Percentiles rank a stretch among this genome's conserved stretches.
phyloP scores from a whole-genome alignment of 1,140 invertebrate species.

The Drosophila kepulauana region DNA sequence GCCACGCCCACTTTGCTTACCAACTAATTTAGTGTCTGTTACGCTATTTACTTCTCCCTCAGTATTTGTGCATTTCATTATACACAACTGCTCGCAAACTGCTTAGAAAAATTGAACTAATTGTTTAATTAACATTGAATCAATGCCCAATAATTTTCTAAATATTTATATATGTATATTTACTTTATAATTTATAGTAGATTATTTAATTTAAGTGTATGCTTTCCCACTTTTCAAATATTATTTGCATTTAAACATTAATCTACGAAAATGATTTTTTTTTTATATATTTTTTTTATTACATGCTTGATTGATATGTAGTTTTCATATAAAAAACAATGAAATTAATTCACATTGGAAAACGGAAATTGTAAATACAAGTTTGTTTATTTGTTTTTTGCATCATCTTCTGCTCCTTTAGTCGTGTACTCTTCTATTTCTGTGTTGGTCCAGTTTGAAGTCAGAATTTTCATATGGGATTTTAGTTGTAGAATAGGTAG shows the following conservation, averaged over 20 bases:
- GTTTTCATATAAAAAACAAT: conserved; percentile 56
- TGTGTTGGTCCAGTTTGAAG: conserved; percentile 69
- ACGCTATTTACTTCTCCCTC: conserved; percentile 61
- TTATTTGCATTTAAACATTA: conserved; percentile 59
- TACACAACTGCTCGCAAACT: conserved; percentile 52
- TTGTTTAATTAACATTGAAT: conserved; percentile 44
- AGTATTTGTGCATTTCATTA: conserved; percentile 38
- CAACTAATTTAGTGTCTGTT: conserved; percentile 77
- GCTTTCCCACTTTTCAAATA: conserved; percentile 71
- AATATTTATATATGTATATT: conserved; percentile 35
- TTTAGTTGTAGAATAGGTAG: conserved; percentile 10
- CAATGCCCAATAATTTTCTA: conserved; percentile 34
- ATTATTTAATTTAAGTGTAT: conserved; percentile 70
- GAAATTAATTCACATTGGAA: conserved; percentile 30
- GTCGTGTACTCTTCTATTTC: conserved; percentile 32
- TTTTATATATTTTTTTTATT: conserved; percentile 46
- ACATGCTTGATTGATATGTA: conserved; percentile 79
- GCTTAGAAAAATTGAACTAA: conserved; percentile 45
- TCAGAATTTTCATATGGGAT: conserved; percentile 31
- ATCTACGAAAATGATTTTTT: conserved; percentile 59
- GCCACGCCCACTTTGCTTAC: conserved; percentile 60
- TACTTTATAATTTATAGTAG: conserved; percentile 31
- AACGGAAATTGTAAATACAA: conserved; percentile 1
- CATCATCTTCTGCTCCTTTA: neutral
- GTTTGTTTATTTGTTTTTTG: conserved; percentile 9